These are phyloP conservation scores for Neotoma lepida DNA, from an alignment of 2,113 vertebrate genomes.

Conservation along the genomic window DNA sequence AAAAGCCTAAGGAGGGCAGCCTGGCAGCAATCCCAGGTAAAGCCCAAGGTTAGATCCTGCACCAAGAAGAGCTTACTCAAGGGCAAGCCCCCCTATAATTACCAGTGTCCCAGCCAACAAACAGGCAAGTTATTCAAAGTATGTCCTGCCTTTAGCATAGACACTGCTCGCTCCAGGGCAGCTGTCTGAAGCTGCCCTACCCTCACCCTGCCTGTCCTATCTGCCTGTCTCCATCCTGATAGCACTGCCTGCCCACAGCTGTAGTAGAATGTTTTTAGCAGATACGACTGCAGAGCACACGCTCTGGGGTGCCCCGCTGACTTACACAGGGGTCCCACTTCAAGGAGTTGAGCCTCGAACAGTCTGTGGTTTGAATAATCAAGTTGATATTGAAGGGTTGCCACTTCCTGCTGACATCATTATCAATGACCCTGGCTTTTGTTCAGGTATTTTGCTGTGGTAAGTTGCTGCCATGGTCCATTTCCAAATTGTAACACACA, in stretches of 20 bases:
- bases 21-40: neutral
- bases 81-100: slow-evolving; percentile 19
- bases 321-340: slow-evolving; percentile 66
- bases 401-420: slow-evolving; percentile 87
- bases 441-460: slow-evolving; percentile 88
- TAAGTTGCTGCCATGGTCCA: slow-evolving; percentile 70
- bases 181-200: neutral
- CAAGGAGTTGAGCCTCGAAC: slow-evolving; percentile 87
- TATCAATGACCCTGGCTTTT: slow-evolving; percentile 84
- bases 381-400: slow-evolving; percentile 90
- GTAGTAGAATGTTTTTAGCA: slow-evolving; percentile 87
- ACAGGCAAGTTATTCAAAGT: slow-evolving; percentile 7
- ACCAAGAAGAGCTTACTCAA: neutral
- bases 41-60: neutral
- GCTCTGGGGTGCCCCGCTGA: slow-evolving; percentile 87
- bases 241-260: neutral
- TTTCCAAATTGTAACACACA: neutral
- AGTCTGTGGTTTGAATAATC: slow-evolving; percentile 89
- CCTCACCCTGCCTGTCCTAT: neutral
- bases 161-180: neutral
- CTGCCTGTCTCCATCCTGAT: neutral
- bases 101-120: neutral
- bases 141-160: neutral
- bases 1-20: neutral
- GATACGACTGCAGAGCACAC: slow-evolving; percentile 88